Evolutionary conservation across 2,797 vertebrate species (phyloP), one percentile per base, ranked within the genome.

Genomic region (Acanthurus lineatus): DNA sequence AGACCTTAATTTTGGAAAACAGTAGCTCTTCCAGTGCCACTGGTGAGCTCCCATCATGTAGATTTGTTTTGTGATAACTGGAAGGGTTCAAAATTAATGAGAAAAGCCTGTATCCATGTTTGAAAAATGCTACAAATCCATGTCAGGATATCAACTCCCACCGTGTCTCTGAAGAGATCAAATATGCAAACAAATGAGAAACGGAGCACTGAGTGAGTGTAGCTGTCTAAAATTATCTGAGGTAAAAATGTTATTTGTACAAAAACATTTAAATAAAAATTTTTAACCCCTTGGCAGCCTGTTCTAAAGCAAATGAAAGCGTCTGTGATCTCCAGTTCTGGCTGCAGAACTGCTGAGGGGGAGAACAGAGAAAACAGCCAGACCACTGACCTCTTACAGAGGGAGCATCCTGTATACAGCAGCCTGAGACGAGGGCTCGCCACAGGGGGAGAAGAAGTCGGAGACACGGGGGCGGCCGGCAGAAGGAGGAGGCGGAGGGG

Each of bases 341-440:
- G 79, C 25, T 57, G 59, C 67, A 85, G 73, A 77, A 81, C 45
- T 25, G 56, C 86, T 77, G 69, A 67, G 66, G 85, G 88, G 78
- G 73, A 40, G 83, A 72, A 76, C 65, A 77, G 75, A 83, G 82
- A 74, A 84, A 85, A 82, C 81, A 92, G 77, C 47, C 79, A 54
- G 85, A 89, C 70, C 80, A 61, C 70, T 89, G 89, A 91, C 88
- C 92, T 88, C 89, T 89, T 78, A 73, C 77, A 28, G 49, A 76
- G 85, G 79, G 86, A 83, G 80, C 87, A 72, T 91, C 84, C 83
- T 86, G 87, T 73, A 85, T 81, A 64, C 2, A 47, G 65, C n/a
- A 17, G 84, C 76, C 76, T 69, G 52, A 83, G 84, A 75, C 16
- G 64, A 77, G 83, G 81, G 81, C 74, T 88, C 66, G 65, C 81